Evolutionary conservation across 2,113 vertebrate genomes (phyloP).

Genomic region (Gopherus evgoodei): DNA sequence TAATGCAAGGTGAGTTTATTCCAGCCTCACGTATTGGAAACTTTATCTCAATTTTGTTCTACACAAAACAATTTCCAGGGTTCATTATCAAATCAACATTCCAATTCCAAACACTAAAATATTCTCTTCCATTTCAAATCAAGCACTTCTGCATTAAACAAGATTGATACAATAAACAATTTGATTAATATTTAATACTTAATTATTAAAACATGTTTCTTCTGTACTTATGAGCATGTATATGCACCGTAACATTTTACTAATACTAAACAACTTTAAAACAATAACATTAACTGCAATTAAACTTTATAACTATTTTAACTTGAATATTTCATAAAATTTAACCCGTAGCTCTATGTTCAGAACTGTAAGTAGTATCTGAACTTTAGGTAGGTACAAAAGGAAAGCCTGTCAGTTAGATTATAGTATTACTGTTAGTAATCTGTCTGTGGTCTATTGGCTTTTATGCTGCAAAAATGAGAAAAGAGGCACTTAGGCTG

Average conservation of each 20-base stretch:
- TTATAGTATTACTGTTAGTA: neutral
- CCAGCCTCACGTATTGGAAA: neutral
- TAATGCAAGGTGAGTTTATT: neutral
- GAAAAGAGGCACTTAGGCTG: too few relatives aligned
- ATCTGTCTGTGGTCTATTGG: too few relatives aligned
- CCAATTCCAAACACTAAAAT: neutral
- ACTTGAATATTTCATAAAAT: neutral
- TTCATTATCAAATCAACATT: neutral
- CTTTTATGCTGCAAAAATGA: too few relatives aligned
- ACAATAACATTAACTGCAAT: neutral
- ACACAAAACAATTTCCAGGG: neutral
- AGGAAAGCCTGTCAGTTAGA: neutral
- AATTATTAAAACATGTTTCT: neutral
- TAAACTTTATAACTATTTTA: neutral
- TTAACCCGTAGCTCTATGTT: neutral
- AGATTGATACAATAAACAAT: neutral
- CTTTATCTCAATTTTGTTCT: neutral
- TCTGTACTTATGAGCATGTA: neutral
- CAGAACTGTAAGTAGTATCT: neutral
- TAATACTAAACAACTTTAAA: neutral
- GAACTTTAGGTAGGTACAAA: neutral
- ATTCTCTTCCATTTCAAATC: neutral
- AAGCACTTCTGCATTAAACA: neutral
- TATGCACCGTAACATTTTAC: neutral
- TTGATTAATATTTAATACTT: neutral